These are phyloP conservation scores for Eugnorisma glareosa DNA, from an alignment of 2,888 invertebrate genomes.

Conservation along the genomic window DNA sequence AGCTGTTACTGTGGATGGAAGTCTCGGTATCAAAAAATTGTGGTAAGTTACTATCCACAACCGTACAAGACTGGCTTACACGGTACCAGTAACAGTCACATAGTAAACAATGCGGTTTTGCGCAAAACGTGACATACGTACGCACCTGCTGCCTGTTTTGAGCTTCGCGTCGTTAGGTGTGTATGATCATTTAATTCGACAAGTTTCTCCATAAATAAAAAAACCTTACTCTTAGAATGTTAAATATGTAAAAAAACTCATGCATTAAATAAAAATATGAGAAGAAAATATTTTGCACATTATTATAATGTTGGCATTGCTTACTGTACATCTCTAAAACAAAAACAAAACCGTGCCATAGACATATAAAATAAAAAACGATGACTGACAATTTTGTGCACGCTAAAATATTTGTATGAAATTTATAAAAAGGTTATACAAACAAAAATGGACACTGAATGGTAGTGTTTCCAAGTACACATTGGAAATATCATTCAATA, in stretches of 20 bases:
- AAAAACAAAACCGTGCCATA: slow-evolving; percentile 11
- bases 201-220: not conserved
- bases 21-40: not conserved
- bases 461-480: not conserved
- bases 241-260: slow-evolving; percentile 7
- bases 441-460: slow-evolving; percentile 6
- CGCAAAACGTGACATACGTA: not conserved
- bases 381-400: slow-evolving; percentile 15
- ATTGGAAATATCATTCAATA: not conserved
- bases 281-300: not conserved
- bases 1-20: slow-evolving; percentile 79
- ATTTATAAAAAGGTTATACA: slow-evolving; percentile 9
- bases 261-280: slow-evolving; percentile 5
- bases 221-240: not conserved
- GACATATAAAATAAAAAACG: not conserved
- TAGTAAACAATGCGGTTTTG: not conserved
- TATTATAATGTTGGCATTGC: not conserved
- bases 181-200: not conserved
- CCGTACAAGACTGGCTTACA: not conserved
- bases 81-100: not conserved
- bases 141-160: not conserved
- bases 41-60: not conserved
- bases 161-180: not conserved
- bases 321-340: not conserved
- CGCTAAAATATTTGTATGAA: not conserved